Percentiles rank a stretch among this genome's conserved stretches.
Evolutionary conservation across 2,888 invertebrate species (phyloP).

Genomic region (Pollenia labialis): DNA sequence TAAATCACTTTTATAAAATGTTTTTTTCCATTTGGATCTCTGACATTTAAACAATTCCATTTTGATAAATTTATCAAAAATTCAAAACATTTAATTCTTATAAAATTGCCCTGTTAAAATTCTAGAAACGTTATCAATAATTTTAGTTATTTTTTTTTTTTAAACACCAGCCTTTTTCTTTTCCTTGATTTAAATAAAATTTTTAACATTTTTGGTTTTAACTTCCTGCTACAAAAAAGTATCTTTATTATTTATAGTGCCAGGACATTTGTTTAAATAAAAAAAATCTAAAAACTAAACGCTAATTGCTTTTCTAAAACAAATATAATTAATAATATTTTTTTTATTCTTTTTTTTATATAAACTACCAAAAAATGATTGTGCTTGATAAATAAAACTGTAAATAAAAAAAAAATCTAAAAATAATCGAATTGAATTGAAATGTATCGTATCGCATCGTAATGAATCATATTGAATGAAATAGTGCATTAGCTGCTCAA

Average conservation of each 20-base stretch:
- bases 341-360: conserved; percentile 73
- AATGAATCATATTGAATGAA: conserved; percentile 72
- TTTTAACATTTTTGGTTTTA: conserved; percentile 44
- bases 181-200: conserved; percentile 4
- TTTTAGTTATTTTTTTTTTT: conserved; percentile 36
- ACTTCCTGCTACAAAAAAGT: conserved; percentile 51
- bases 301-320: conserved; percentile 72
- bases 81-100: neutral
- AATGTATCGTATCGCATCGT: conserved; percentile 73
- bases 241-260: conserved; percentile 79
- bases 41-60: neutral
- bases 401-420: conserved; percentile 60
- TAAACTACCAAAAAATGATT: conserved; percentile 53
- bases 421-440: conserved; percentile 61
- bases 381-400: conserved; percentile 59
- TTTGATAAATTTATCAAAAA: neutral
- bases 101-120: neutral
- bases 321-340: conserved; percentile 68
- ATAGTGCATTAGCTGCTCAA: conserved; percentile 98
- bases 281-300: conserved; percentile 69
- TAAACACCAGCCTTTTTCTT: neutral
- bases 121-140: neutral
- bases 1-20: neutral
- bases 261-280: conserved; percentile 80
- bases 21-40: neutral